Conservation (phyloP, 2,113 vertebrate genomes). For the Mugil cephalus region DNA sequence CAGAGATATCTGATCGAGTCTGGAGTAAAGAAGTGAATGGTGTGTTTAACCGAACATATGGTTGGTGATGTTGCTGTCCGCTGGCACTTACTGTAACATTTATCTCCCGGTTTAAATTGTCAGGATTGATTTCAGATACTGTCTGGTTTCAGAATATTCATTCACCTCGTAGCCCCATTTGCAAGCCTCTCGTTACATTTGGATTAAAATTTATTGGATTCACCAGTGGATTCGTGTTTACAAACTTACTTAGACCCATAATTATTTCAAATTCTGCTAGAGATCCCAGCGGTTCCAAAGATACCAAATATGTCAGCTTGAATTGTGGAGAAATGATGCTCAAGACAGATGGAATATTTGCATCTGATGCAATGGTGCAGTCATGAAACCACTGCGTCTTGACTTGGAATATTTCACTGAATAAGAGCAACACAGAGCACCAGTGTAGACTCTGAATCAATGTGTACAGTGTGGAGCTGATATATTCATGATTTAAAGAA, state of each 20-base stretch:
- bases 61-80: too few relatives aligned
- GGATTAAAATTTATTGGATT: background rate
- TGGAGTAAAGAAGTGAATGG: background rate
- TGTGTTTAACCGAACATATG: too few relatives aligned
- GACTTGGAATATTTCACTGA: conserved; percentile 15
- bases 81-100: too few relatives aligned
- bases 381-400: background rate
- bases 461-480: background rate
- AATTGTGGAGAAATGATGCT: conserved; percentile 30
- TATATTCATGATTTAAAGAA: background rate
- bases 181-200: background rate
- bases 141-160: conserved; percentile 6
- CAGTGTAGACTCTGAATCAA: background rate
- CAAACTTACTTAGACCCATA: background rate
- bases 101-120: background rate
- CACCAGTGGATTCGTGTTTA: background rate
- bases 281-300: conserved; percentile 12
- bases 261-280: conserved; percentile 23
- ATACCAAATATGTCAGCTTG: conserved; percentile 11
- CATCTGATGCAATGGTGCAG: conserved; percentile 30
- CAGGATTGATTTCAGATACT: background rate
- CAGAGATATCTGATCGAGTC: conserved; percentile 8
- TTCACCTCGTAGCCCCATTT: background rate
- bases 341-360: conserved; percentile 16
- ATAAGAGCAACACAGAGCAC: conserved; percentile 1